Conservation (phyloP, 2,888 invertebrate genomes). For the Macropis europaea region DNA sequence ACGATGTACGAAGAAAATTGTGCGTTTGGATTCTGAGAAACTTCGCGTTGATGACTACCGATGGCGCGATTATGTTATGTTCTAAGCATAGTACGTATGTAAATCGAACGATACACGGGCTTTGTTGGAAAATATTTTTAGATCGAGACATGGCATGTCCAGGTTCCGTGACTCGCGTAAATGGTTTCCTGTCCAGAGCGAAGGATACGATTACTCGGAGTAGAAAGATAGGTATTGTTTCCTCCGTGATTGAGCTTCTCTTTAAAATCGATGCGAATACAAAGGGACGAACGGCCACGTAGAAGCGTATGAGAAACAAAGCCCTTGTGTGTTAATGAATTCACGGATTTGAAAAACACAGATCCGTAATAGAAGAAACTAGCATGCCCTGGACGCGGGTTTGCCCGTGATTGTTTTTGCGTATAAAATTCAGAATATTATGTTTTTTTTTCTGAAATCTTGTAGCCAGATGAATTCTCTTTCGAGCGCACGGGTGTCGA, state of each 20-base stretch:
- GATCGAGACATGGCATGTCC: slow-evolving; percentile 26
- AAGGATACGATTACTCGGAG: slow-evolving; percentile 35
- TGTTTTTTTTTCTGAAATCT: too few species aligned
- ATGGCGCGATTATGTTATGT: background rate
- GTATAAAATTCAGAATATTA: too few species aligned
- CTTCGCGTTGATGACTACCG: slow-evolving; percentile 1
- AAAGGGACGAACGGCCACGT: background rate
- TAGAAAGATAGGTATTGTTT: slow-evolving; percentile 43
- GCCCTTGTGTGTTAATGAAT: slow-evolving; percentile 8
- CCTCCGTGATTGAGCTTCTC: slow-evolving; percentile 42
- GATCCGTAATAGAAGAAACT: too few species aligned
- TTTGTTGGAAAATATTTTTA: slow-evolving; percentile 34
- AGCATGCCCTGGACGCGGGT: too few species aligned
- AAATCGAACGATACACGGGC: slow-evolving; percentile 24
- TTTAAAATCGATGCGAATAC: slow-evolving; percentile 26
- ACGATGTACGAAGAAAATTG: slow-evolving; percentile 1
- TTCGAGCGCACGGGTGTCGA: too few species aligned
- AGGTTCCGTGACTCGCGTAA: slow-evolving; percentile 48
- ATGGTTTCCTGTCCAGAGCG: slow-evolving; percentile 32
- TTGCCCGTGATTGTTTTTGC: too few species aligned
- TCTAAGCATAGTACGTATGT: slow-evolving; percentile 6
- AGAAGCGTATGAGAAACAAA: slow-evolving; percentile 18
- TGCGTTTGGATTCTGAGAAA: background rate
- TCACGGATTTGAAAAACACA: too few species aligned
- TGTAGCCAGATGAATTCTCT: too few species aligned